Evolutionary conservation across 2,888 invertebrate species (phyloP), one percentile per base, ranked within the genome.

Genomic region (Spisula subtruncata): DNA sequence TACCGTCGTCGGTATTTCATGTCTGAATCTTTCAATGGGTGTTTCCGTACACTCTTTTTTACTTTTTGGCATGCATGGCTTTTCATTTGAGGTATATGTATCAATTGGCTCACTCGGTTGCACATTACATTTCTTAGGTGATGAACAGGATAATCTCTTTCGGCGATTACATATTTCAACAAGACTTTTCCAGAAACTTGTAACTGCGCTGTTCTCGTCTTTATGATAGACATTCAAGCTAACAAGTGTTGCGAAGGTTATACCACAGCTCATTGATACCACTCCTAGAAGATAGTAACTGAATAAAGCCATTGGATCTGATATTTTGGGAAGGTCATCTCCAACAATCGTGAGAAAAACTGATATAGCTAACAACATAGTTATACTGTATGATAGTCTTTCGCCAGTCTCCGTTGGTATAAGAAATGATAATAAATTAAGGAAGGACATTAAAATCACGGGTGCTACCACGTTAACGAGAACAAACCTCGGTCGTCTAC

Each of bases 281-380:
- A 88, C 89, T 1, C 87, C 79, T 12, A 92, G 88, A 16, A 93
- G 88, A 60, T 92, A 93, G 41, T 90, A 93, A 84, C 92, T 88
- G 4, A 93, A 87, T 4, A 92, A 75, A 0, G 93, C 91, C 92
- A 93, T 92, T 0, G 93, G 92, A 35, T 87, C n/a, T n/a, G n/a
- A n/a, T n/a, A n/a, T 83, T 51, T 89, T 89, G 0, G 93, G 92
- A 29, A 93, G 81, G 54, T 91, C 92, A 18, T 92, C 92, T 18
- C 92, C 90, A n/a, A 93, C 92, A 85, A 92, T 85, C 0, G 93
- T 93, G 25, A 93, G 80, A 71, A 93, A 93, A 29, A 93, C 92
- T n/a, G 93, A 89, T 60, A 92, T 90, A 0, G 92, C 91, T 16
- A 93, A 90, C 20, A 93, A 90, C 20, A 91, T 90, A 10, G 93